phyloP scores from a whole-genome alignment of 2,888 invertebrate genomes.

The Liodrosophila aerea region DNA sequence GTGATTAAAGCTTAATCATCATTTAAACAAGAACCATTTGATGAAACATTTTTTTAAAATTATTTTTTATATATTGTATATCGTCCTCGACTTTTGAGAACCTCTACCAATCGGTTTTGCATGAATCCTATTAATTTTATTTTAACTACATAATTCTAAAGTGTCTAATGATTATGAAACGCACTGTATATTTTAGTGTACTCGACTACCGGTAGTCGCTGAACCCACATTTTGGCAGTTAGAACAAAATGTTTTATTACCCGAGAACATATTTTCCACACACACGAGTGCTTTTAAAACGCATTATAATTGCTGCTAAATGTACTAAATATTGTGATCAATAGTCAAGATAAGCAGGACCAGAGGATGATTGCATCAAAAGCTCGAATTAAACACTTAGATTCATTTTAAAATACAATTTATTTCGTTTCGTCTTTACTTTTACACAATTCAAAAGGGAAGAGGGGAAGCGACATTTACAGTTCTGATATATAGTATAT shows the following conservation, averaged over 20 bases:
- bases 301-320: conserved; percentile 30
- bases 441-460: conserved; percentile 25
- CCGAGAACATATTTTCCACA: conserved; percentile 20
- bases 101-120: too few relatives aligned
- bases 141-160: too few relatives aligned
- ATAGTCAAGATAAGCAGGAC: conserved; percentile 26
- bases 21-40: too few relatives aligned
- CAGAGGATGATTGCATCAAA: conserved; percentile 1
- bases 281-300: conserved; percentile 29
- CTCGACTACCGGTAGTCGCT: conserved; percentile 4
- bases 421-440: conserved; percentile 32
- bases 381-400: conserved; percentile 9
- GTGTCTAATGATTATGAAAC: not conserved
- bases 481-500: conserved; percentile 15
- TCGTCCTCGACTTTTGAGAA: too few relatives aligned
- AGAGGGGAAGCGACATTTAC: conserved; percentile 47
- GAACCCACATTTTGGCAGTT: not conserved
- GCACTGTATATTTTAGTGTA: too few relatives aligned
- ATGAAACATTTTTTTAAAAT: too few relatives aligned
- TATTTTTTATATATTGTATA: too few relatives aligned
- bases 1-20: too few relatives aligned
- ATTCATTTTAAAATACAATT: conserved; percentile 37
- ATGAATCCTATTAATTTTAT: too few relatives aligned
- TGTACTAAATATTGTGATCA: conserved; percentile 28
- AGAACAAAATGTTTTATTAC: conserved; percentile 10